Conservation (phyloP, 2,888 invertebrate species). For the Pammene aurita region DNA sequence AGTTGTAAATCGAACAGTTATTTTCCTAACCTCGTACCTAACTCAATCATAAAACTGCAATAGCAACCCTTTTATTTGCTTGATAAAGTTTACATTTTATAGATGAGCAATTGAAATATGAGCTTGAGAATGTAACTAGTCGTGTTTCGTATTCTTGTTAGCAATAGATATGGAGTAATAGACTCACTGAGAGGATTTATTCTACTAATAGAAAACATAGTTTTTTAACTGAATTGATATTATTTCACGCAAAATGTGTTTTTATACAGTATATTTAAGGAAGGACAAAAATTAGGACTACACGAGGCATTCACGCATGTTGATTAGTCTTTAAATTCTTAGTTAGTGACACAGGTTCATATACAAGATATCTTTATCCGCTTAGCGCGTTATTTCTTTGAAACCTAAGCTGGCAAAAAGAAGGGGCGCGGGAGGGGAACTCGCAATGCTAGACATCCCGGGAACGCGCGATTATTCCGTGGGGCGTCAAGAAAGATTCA, state of each 20-base stretch:
- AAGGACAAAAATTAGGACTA: too few species aligned
- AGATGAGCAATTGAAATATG: background rate
- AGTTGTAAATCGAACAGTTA: slow-evolving; percentile 47
- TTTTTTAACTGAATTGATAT: slow-evolving; percentile 13
- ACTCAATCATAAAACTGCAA: background rate
- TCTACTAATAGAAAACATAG: slow-evolving; percentile 1
- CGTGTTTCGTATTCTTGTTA: slow-evolving; percentile 4
- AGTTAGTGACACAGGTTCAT: too few species aligned
- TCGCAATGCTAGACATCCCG: too few species aligned
- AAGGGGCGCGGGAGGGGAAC: too few species aligned
- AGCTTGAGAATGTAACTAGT: background rate
- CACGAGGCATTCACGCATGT: too few species aligned
- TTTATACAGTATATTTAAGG: too few species aligned
- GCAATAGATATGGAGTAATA: background rate
- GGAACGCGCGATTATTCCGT: too few species aligned
- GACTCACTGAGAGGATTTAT: background rate
- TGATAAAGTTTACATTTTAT: slow-evolving; percentile 3
- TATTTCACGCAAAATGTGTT: background rate
- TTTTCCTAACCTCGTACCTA: background rate
- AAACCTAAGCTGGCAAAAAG: too few species aligned
- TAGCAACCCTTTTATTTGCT: background rate
- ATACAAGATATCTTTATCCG: too few species aligned
- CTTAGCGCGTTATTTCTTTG: too few species aligned
- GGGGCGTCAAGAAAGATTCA: too few species aligned
- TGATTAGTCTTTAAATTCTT: too few species aligned